Base-by-base conservation (phyloP, 2,888 invertebrate genomes). In the Drosophila pseudotalamancana region DNA sequence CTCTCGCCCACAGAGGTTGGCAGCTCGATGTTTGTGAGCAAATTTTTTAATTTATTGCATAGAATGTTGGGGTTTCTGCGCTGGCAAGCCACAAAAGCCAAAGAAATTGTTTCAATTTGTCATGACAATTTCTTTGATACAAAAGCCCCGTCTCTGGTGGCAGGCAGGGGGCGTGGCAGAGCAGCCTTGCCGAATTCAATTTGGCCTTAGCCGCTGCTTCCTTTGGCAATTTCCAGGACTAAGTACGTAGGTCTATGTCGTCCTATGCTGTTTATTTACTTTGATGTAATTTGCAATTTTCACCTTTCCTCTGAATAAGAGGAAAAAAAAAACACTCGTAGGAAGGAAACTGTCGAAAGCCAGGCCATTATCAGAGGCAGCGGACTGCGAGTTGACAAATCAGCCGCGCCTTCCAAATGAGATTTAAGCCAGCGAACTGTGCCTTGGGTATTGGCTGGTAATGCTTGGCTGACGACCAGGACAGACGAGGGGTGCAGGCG, bases 81-180 rank as follows among this genome's bases (percentile, higher is more conserved):
- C 49, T 35, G 72, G 67, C 65, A 77, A 62, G 72, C 82, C 81
- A 84, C 87, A 84, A 81, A 83, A 84, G 75, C 77, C 72, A 75
- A 84, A 84, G 83, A 87, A 87, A 82, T 79, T 85, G 80, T 87
- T 78, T 85, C 86, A 87, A 85, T 85, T 85, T 87, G 84, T 85
- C 84, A 85, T 77, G 77, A 83, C 75, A 87, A 85, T 85, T 85
- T 83, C 71, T 76, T 77, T 77, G 72, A 87, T 77, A 79, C 59
- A 77, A 68, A 57, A 60, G 50, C 54, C 40, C 34, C 48, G 67
- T 50, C 51, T 21, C 43, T n/a, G 31, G 27, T 12, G 16, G 19
- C 23, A 27, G 6, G n/a, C 29, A 6, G 35, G 21, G 5, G 42
- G 31, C 34, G 59, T 45, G 51, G 34, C 61, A 51, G 8, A 16